These are phyloP conservation scores for Aphidius colemani DNA, from an alignment of 2,888 invertebrate species.

Conservation along the genomic window DNA sequence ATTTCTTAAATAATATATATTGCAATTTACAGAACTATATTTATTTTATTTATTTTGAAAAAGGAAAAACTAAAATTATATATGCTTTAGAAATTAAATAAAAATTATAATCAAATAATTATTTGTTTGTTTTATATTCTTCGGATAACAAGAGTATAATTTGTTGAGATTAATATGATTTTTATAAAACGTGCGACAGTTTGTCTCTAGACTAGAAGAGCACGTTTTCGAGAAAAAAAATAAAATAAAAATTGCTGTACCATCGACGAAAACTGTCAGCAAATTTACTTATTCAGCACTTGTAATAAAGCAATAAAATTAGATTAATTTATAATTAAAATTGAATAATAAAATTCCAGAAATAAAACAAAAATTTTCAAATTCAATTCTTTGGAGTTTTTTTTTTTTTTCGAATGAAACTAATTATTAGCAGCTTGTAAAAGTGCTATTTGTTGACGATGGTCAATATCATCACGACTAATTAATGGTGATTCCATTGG, in stretches of 20 bases:
- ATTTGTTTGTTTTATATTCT: not conserved
- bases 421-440: constrained; percentile 52
- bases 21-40: too few species aligned
- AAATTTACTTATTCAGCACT: constrained; percentile 3
- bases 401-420: not conserved
- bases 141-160: not conserved
- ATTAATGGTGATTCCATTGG: constrained; percentile 37
- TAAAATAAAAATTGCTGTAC: too few species aligned
- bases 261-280: too few species aligned
- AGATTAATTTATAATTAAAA: too few species aligned
- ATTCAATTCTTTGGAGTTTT: constrained; percentile 22
- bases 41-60: not conserved
- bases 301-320: not conserved
- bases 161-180: constrained; percentile 16
- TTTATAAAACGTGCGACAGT: constrained; percentile 37
- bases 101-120: too few species aligned
- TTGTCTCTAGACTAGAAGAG: constrained; percentile 55
- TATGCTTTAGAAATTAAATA: not conserved
- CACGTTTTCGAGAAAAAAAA: constrained; percentile 31
- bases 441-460: constrained; percentile 47
- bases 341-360: too few species aligned
- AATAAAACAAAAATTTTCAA: not conserved
- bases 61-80: not conserved
- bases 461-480: constrained; percentile 47
- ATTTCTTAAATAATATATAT: too few species aligned